These are phyloP conservation scores for Hydropotes inermis DNA, from an alignment of 2,113 vertebrate genomes.

Conservation along the genomic window DNA sequence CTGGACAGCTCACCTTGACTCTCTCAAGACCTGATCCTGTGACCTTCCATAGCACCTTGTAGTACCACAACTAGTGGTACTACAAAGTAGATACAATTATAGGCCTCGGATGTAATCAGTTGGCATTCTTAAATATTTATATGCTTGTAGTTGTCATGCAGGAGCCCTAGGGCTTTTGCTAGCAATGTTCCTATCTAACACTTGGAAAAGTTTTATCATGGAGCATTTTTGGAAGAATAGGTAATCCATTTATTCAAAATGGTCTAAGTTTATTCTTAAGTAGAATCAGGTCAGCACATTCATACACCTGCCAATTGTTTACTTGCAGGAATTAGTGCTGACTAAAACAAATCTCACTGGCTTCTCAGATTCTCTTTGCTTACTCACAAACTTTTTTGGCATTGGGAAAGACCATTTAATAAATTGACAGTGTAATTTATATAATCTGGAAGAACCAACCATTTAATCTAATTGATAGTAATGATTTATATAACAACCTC, in stretches of 20 bases:
- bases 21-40: not conserved
- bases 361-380: not conserved
- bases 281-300: not conserved
- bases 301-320: not conserved
- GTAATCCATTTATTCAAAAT: not conserved
- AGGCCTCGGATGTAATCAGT: not conserved
- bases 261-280: not conserved
- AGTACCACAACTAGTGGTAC: not conserved
- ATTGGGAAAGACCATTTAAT: not conserved
- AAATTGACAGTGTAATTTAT: not conserved
- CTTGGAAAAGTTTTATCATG: not conserved
- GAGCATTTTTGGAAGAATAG: not conserved
- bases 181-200: not conserved
- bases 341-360: not conserved
- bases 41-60: not conserved
- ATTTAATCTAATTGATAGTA: not conserved
- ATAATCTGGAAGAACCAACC: not conserved
- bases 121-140: not conserved
- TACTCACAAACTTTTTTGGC: not conserved
- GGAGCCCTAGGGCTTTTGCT: not conserved
- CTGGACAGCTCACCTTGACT: not conserved
- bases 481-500: not conserved
- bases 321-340: not conserved
- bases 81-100: not conserved
- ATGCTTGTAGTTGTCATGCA: not conserved